Conservation (phyloP, 2,888 invertebrate genomes). For the Eupithecia subfuscata region DNA sequence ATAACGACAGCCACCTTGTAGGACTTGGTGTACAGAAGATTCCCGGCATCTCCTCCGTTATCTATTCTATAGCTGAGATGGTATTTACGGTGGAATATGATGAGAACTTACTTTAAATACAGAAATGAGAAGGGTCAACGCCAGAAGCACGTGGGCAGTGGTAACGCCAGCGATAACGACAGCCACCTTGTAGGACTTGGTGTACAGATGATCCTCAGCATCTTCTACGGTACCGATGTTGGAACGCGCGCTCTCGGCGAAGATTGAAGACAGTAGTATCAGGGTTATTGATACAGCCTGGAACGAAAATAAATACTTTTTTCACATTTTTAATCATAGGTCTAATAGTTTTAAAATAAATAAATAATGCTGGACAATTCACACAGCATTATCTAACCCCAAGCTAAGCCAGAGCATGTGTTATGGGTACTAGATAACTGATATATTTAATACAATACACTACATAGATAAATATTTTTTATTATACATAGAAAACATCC, state of each 20-base stretch:
- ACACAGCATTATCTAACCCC: too few relatives aligned
- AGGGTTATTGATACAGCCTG: constrained; percentile 61
- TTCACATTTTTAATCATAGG: too few relatives aligned
- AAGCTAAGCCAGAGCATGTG: too few relatives aligned
- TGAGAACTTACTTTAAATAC: constrained; percentile 55
- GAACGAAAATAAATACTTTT: constrained; percentile 15
- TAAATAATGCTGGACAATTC: too few relatives aligned
- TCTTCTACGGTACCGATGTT: constrained; percentile 61
- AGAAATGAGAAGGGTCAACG: constrained; percentile 58
- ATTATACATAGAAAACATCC: too few relatives aligned
- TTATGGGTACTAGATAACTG: too few relatives aligned
- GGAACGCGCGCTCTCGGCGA: constrained; percentile 55
- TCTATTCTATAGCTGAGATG: neutral
- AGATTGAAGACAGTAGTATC: constrained; percentile 59
- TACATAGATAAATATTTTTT: too few relatives aligned
- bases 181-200: constrained; percentile 56
- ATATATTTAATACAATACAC: too few relatives aligned
- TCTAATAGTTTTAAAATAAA: too few relatives aligned
- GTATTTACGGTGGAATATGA: neutral
- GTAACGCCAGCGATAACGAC: constrained; percentile 54
- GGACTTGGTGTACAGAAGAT: constrained; percentile 61
- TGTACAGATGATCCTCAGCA: constrained; percentile 61
- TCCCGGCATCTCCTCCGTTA: constrained; percentile 54
- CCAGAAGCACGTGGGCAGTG: constrained; percentile 63
- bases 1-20: constrained; percentile 54